Evolutionary conservation across 92 coral and sea anemone species (phyloP).

Genomic region (Phenganax marumi): DNA sequence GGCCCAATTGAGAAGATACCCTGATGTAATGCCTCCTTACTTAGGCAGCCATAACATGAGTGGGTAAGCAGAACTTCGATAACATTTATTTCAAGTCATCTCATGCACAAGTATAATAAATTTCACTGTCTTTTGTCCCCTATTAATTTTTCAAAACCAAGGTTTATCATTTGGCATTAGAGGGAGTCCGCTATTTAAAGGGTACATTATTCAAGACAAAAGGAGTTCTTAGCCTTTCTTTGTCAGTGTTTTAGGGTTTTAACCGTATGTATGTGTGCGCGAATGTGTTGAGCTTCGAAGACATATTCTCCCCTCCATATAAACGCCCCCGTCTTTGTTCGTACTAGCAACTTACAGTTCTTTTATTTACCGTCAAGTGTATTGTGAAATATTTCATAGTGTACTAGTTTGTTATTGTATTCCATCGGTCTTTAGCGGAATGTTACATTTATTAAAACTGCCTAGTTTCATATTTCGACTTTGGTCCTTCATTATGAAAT

Average conservation of each 20-base stretch:
- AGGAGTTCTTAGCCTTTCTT: background rate
- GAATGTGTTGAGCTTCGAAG: constrained; percentile 20
- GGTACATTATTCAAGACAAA: background rate
- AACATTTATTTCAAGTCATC: constrained; percentile 11
- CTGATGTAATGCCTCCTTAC: constrained; percentile 20
- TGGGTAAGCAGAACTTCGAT: constrained; percentile 18
- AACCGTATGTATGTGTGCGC: background rate
- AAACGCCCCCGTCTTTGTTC: constrained; percentile 42
- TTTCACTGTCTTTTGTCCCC: background rate
- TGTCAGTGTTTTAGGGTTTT: constrained; percentile 1
- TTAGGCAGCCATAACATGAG: constrained; percentile 22
- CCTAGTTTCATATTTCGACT: constrained; percentile 4
- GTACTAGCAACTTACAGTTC: constrained; percentile 8
- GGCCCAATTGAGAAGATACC: constrained; percentile 28
- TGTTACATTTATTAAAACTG: background rate
- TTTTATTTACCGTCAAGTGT: constrained; percentile 25
- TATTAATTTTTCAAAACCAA: background rate
- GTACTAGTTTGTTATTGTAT: background rate
- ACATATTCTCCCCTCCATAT: constrained; percentile 35
- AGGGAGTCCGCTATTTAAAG: constrained; percentile 8
- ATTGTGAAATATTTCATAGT: background rate
- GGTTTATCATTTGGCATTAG: constrained; percentile 3
- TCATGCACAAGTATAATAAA: constrained; percentile 20
- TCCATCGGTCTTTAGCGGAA: background rate
- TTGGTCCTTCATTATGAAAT: background rate